These are phyloP conservation scores for Sycon ciliatum DNA, from an alignment of 37 sponge, comb jelly and placozoan species.

Conservation along the genomic window DNA sequence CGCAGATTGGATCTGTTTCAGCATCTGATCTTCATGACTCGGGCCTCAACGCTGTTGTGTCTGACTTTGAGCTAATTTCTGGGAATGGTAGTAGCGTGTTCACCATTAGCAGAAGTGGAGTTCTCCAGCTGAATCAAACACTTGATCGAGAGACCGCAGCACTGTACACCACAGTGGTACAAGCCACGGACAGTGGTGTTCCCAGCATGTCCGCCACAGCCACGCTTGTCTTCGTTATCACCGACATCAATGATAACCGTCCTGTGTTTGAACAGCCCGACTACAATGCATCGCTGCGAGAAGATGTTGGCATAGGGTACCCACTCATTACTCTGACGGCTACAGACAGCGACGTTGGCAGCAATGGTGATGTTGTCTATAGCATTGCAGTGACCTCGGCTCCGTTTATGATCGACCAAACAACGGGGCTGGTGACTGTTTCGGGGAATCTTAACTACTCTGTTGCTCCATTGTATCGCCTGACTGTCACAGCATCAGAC, in stretches of 20 bases:
- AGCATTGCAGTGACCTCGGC: background rate
- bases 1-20: too few species aligned
- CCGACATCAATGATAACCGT: slow-evolving; percentile 67
- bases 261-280: slow-evolving; percentile 33
- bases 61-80: slow-evolving; percentile 21
- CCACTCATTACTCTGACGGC: background rate
- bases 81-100: slow-evolving; percentile 41
- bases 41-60: too few species aligned
- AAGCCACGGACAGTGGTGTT: slow-evolving; percentile 35
- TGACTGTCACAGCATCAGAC: background rate
- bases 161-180: too few species aligned
- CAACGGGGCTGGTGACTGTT: background rate
- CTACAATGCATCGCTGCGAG: background rate
- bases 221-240: slow-evolving; percentile 26
- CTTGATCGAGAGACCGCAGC: slow-evolving; percentile 48
- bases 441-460: background rate
- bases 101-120: slow-evolving; percentile 31
- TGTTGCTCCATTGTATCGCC: background rate
- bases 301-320: background rate
- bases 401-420: background rate
- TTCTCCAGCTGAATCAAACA: slow-evolving; percentile 26
- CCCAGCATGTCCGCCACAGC: slow-evolving; percentile 2
- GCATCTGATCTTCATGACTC: too few species aligned
- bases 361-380: background rate
- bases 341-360: background rate